Base-by-base conservation (phyloP, 2,797 vertebrate genomes). In the Eupleurogrammus muticus region DNA sequence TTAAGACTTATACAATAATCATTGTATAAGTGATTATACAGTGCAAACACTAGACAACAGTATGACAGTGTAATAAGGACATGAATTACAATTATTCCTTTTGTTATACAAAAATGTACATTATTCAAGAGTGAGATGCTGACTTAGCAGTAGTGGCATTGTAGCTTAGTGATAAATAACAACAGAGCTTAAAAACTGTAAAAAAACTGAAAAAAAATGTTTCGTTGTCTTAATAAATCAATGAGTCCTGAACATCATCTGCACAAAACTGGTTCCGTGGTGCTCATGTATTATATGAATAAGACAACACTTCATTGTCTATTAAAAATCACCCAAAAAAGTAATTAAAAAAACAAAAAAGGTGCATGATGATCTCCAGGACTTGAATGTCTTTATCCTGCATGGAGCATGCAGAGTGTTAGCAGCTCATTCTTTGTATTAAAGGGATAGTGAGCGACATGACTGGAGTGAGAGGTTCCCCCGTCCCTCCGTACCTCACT, bases 141-240 rank as follows among this genome's bases (percentile, higher is more conserved):
- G n/a, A n/a, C n/a, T n/a, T n/a, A n/a, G n/a, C n/a, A n/a, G n/a
- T n/a, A n/a, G n/a, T n/a, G n/a, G n/a, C n/a, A n/a, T n/a, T n/a
- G n/a, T n/a, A n/a, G n/a, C n/a, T n/a, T n/a, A n/a, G n/a, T n/a
- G n/a, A n/a, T n/a, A n/a, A n/a, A n/a, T n/a, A n/a, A n/a, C n/a
- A n/a, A n/a, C n/a, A n/a, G n/a, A n/a, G n/a, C n/a, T n/a, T n/a
- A n/a, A n/a, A n/a, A n/a, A n/a, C n/a, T n/a, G n/a, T n/a, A n/a
- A n/a, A n/a, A n/a, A n/a, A n/a, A n/a, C n/a, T n/a, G n/a, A n/a
- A n/a, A n/a, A n/a, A n/a, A n/a, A n/a, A n/a, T n/a, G 65, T 44
- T 53, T 54, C 73, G 65, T 35, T 65, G 48, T 13, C 63, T 59
- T 53, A 54, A 83, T 86, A 62, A 83, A 77, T 86, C 56, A 81